Evolutionary conservation across 2,888 invertebrate genomes (phyloP).

Genomic region (Aelia acuminata): DNA sequence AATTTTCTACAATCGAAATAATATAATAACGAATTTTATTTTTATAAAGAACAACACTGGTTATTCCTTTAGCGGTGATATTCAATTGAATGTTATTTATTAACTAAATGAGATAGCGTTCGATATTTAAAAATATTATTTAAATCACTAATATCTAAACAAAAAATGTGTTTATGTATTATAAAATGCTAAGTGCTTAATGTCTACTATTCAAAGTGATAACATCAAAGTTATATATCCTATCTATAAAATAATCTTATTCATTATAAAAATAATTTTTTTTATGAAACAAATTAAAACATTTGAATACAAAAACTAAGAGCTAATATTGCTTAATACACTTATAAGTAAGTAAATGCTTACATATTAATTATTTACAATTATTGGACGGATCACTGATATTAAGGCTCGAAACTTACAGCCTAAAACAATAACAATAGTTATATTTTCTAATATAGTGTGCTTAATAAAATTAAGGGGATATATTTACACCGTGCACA

Average conservation of each 20-base stretch:
- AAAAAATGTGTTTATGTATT: neutral
- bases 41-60: too few relatives aligned
- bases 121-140: neutral
- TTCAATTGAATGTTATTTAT: neutral
- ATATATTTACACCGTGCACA: neutral
- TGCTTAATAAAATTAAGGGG: neutral
- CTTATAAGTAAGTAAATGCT: neutral
- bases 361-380: constrained; percentile 37
- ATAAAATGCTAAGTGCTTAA: neutral
- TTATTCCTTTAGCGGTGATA: too few relatives aligned
- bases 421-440: neutral
- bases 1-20: too few relatives aligned
- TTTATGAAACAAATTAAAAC: constrained; percentile 31
- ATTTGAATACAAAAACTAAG: constrained; percentile 6
- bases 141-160: neutral
- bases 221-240: neutral
- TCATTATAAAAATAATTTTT: constrained; percentile 7
- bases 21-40: too few relatives aligned
- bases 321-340: constrained; percentile 55
- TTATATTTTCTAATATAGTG: neutral
- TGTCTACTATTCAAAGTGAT: neutral
- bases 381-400: constrained; percentile 58
- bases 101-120: neutral
- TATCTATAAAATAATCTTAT: neutral
- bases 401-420: constrained; percentile 52